Conservation (phyloP, 2,113 vertebrate species). For the Copsychus sechellarum region DNA sequence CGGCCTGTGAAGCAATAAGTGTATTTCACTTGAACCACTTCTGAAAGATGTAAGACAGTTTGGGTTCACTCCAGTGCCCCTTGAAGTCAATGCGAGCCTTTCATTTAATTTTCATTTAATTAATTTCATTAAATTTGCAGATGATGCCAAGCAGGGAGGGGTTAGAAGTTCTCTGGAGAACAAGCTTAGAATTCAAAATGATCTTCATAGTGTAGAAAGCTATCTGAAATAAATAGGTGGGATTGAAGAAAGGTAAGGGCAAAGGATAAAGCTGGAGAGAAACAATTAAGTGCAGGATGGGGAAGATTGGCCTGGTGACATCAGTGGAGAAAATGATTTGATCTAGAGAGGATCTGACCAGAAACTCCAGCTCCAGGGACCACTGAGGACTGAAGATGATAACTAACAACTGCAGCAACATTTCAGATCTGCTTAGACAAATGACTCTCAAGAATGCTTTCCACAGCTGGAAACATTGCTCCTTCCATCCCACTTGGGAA, state of each 20-base stretch:
- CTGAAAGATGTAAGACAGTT: conserved; percentile 11
- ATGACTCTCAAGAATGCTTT: background rate
- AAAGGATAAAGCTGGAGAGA: background rate
- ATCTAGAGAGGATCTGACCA: background rate
- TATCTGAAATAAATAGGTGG: background rate
- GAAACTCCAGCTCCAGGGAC: background rate
- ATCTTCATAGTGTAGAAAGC: background rate
- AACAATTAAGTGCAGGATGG: background rate
- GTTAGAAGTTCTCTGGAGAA: conserved; percentile 14
- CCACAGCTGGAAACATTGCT: background rate
- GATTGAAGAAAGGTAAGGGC: background rate
- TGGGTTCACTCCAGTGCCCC: conserved; percentile 21
- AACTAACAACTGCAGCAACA: background rate
- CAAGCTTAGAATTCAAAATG: conserved; percentile 1
- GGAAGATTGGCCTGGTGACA: background rate
- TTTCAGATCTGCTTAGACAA: background rate
- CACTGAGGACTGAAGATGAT: background rate
- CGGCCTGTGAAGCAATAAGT: conserved; percentile 1
- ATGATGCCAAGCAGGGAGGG: conserved; percentile 52
- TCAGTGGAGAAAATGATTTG: background rate
- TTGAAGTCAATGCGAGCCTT: conserved; percentile 46
- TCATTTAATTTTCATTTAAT: conserved; percentile 64
- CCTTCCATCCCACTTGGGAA: background rate
- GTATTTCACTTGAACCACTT: conserved; percentile 28
- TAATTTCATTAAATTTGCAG: conserved; percentile 64